Conservation (phyloP, 2,797 vertebrate species). For the Borostomias antarcticus region DNA sequence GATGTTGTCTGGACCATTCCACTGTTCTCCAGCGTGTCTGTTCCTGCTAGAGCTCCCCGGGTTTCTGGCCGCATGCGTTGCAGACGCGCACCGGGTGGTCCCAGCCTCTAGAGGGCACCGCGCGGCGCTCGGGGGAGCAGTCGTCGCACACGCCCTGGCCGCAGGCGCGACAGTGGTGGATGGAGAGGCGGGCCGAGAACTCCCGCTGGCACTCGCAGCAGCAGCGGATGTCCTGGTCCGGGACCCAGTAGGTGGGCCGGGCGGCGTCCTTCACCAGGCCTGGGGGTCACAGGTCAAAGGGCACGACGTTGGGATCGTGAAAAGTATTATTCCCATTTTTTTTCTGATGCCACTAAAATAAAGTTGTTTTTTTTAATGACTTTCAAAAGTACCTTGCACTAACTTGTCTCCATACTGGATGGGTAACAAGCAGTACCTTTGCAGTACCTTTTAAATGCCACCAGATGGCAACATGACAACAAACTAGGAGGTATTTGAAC, state of each 20-base stretch:
- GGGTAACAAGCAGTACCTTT: too few relatives aligned
- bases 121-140: constrained; percentile 88
- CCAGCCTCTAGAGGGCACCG: constrained; percentile 96
- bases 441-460: background rate
- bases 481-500: too few relatives aligned
- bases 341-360: too few relatives aligned
- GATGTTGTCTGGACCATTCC: constrained; percentile 39
- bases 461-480: background rate
- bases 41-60: constrained; percentile 90
- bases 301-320: background rate
- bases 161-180: constrained; percentile 97
- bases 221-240: constrained; percentile 93
- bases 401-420: too few relatives aligned
- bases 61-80: constrained; percentile 91
- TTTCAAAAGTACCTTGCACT: too few relatives aligned
- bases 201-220: constrained; percentile 91
- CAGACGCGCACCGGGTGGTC: constrained; percentile 97
- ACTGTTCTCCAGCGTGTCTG: background rate
- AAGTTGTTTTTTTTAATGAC: too few relatives aligned
- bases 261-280: constrained; percentile 96
- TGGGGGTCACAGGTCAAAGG: constrained; percentile 42
- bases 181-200: constrained; percentile 91
- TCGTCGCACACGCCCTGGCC: constrained; percentile 96
- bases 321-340: too few relatives aligned
- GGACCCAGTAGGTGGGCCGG: constrained; percentile 96